These are phyloP conservation scores for Enhydra lutris DNA, from an alignment of 2,113 vertebrate genomes.

Conservation along the genomic window DNA sequence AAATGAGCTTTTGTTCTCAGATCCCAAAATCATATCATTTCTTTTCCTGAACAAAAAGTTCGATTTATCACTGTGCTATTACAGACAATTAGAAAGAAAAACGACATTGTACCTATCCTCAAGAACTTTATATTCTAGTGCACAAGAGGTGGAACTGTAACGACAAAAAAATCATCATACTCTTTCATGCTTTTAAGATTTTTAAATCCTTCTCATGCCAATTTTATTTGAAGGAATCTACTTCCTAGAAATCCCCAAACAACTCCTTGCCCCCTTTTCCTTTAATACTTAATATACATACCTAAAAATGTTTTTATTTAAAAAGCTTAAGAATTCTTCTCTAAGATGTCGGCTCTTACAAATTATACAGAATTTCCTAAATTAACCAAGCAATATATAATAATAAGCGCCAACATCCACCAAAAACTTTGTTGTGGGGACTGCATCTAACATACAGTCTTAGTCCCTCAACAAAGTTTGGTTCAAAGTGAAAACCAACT, in stretches of 20 bases:
- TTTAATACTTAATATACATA: background rate
- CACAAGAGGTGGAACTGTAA: background rate
- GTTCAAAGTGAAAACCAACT: conserved; percentile 15
- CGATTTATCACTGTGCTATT: background rate
- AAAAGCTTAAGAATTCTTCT: conserved; percentile 33
- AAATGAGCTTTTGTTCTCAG: conserved; percentile 21
- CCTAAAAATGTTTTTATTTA: conserved; percentile 19
- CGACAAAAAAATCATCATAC: background rate
- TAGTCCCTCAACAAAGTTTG: background rate
- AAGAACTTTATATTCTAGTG: background rate
- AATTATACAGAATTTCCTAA: background rate
- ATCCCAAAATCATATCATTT: background rate
- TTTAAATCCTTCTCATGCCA: conserved; percentile 10
- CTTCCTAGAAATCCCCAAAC: background rate
- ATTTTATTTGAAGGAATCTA: conserved; percentile 35
- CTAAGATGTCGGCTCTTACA: background rate
- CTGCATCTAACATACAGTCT: background rate
- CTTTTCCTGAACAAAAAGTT: conserved; percentile 26
- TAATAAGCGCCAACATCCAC: background rate
- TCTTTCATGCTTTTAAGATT: background rate
- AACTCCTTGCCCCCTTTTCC: background rate
- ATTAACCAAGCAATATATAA: conserved; percentile 3
- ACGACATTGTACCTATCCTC: background rate
- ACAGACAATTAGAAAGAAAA: background rate
- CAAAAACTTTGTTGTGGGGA: background rate